Evolutionary conservation across 2,797 vertebrate species (phyloP), one percentile per base, ranked within the genome.

Genomic region (Coranthus polyacanthus): DNA sequence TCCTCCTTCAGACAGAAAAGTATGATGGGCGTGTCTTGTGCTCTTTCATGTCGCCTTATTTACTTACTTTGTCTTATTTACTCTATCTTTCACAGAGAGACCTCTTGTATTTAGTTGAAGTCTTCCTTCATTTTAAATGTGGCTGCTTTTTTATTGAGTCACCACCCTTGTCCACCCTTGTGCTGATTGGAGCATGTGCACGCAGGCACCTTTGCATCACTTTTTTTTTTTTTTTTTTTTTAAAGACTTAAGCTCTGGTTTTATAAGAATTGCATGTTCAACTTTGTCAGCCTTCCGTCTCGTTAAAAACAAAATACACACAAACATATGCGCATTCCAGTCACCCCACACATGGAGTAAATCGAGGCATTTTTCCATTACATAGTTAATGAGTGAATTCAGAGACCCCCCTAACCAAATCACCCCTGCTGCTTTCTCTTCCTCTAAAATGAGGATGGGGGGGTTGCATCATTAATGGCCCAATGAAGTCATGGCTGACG

Each of bases 331-430:
- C 70, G 24, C 84, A 91, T 92, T 92, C 86, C 77, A 83, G 72
- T 65, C 69, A 41, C 85, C 81, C 87, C 85, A 81, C 88, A 90
- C 82, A 77, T 85, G 85, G 84, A 82, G 88, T 70, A 76, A 85
- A 91, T 83, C 16, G 68, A 82, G 86, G 78, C 86, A 79, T 92
- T 93, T 90, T 94, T 94, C 93, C 93, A 94, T 94, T 86, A 94
- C 91, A 91, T 82, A 92, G 85, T 90, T 92, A 93, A 93, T 93
- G 90, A 90, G 83, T 84, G 75, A 54, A 85, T 82, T 82, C 75
- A 53, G 50, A 80, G 69, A 71, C 57, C 47, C 72, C 63, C 55
- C 53, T 36, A 71, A 82, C 72, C 51, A 71, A 51, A 67, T 53
- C 83, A 78, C 85, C 79, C 90, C 87, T 82, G 91, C 90, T 92